Conservation (phyloP, 2,888 invertebrate species). For the Lathronympha strigana region DNA sequence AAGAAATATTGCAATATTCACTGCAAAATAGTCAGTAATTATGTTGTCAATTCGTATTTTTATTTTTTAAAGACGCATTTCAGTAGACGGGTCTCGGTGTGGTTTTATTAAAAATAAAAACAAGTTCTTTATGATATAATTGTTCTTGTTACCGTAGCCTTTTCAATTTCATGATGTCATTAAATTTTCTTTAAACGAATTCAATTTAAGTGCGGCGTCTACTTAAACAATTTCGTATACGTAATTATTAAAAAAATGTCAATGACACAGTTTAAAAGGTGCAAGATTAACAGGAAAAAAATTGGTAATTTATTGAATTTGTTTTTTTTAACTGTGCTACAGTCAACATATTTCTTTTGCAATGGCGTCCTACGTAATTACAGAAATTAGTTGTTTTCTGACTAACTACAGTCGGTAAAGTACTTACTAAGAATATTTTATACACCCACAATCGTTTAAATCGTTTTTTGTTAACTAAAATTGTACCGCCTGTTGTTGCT, state of each 20-base stretch:
- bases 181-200: slow-evolving; percentile 33
- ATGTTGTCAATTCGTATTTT: slow-evolving; percentile 59
- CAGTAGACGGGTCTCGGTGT: slow-evolving; percentile 44
- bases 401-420: neutral
- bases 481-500: too few relatives aligned
- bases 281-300: neutral
- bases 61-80: slow-evolving; percentile 47
- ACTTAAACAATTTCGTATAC: slow-evolving; percentile 11
- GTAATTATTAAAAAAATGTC: slow-evolving; percentile 7
- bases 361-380: slow-evolving; percentile 7
- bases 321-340: neutral
- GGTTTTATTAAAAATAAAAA: slow-evolving; percentile 40
- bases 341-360: neutral
- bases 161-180: slow-evolving; percentile 28
- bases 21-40: slow-evolving; percentile 52
- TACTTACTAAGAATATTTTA: slow-evolving; percentile 2
- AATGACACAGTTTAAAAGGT: slow-evolving; percentile 7
- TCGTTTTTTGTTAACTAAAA: neutral
- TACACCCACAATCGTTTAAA: neutral
- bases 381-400: neutral
- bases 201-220: slow-evolving; percentile 6
- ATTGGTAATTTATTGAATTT: slow-evolving; percentile 18
- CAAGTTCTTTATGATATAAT: slow-evolving; percentile 39
- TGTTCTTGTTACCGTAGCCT: slow-evolving; percentile 31
- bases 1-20: slow-evolving; percentile 36